These are phyloP conservation scores for Mactra quadrangularis DNA, from an alignment of 1,140 invertebrate species.

Conservation along the genomic window DNA sequence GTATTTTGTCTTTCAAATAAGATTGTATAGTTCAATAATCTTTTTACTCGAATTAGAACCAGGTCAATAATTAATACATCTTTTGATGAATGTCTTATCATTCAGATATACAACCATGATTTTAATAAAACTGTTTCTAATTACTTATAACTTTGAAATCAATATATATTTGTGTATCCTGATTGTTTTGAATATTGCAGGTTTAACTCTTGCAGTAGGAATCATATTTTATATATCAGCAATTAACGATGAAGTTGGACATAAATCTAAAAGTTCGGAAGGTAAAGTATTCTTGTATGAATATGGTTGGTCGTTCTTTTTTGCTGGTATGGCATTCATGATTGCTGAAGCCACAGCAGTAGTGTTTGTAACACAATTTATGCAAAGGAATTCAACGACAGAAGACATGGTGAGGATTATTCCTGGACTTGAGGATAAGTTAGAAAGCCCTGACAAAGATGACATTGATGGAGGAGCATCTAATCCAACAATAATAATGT, in stretches of 20 bases:
- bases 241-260: constrained; percentile 80
- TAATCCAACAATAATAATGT: constrained; percentile 55
- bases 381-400: constrained; percentile 67
- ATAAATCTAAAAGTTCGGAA: constrained; percentile 68
- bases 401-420: constrained; percentile 75
- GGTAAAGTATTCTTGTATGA: constrained; percentile 70
- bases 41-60: too few relatives aligned
- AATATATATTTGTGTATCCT: too few relatives aligned
- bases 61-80: too few relatives aligned
- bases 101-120: too few relatives aligned
- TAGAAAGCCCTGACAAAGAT: constrained; percentile 45
- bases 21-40: too few relatives aligned
- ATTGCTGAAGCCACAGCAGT: constrained; percentile 75
- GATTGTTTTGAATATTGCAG: constrained; percentile 60
- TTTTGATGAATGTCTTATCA: too few relatives aligned
- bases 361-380: constrained; percentile 74
- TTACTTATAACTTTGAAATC: too few relatives aligned
- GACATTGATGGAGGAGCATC: constrained; percentile 25
- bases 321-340: constrained; percentile 74
- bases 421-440: constrained; percentile 72
- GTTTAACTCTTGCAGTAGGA: constrained; percentile 74
- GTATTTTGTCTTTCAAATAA: too few relatives aligned
- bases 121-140: too few relatives aligned
- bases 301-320: constrained; percentile 80
- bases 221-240: constrained; percentile 80